These are phyloP conservation scores for Gadopsis marmoratus DNA, from an alignment of 2,797 vertebrate genomes.

Conservation along the genomic window DNA sequence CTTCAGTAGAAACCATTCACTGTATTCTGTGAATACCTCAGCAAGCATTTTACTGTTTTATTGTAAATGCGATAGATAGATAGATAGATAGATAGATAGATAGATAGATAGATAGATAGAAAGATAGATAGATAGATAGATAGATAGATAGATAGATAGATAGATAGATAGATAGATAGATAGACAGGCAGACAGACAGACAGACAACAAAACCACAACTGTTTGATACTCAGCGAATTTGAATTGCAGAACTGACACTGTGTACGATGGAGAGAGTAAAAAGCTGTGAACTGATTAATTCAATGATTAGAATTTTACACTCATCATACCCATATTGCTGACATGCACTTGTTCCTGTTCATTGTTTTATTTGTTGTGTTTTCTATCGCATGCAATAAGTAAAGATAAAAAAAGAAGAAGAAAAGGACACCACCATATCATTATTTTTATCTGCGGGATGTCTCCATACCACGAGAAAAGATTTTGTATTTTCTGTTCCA, in stretches of 20 bases:
- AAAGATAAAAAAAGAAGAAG: slow-evolving; percentile 55
- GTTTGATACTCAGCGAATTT: slow-evolving; percentile 84
- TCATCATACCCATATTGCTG: slow-evolving; percentile 72
- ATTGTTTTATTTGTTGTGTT: slow-evolving; percentile 83
- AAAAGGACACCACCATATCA: slow-evolving; percentile 75
- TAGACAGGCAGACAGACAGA: slow-evolving; percentile 52
- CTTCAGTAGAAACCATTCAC: slow-evolving; percentile 79
- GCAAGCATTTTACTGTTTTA: slow-evolving; percentile 81
- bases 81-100: slow-evolving; percentile 58
- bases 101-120: slow-evolving; percentile 63
- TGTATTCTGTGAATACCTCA: slow-evolving; percentile 91
- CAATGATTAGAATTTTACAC: slow-evolving; percentile 78
- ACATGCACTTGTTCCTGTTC: slow-evolving; percentile 78
- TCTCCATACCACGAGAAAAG: slow-evolving; percentile 76
- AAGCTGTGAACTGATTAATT: slow-evolving; percentile 87
- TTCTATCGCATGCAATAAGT: slow-evolving; percentile 89
- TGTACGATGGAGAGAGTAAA: slow-evolving; percentile 90
- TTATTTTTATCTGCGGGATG: slow-evolving; percentile 82
- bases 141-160: slow-evolving; percentile 73
- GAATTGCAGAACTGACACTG: slow-evolving; percentile 95
- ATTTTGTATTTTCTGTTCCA: slow-evolving; percentile 82
- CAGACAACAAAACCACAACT: slow-evolving; percentile 61
- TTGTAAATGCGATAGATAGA: slow-evolving; percentile 77
- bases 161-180: slow-evolving; percentile 62
- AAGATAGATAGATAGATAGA: slow-evolving; percentile 78